A percentile compares a stretch with the other conserved stretches of the same genome.
Conservation (phyloP, 2,888 invertebrate genomes). For the Magallana nippona region DNA sequence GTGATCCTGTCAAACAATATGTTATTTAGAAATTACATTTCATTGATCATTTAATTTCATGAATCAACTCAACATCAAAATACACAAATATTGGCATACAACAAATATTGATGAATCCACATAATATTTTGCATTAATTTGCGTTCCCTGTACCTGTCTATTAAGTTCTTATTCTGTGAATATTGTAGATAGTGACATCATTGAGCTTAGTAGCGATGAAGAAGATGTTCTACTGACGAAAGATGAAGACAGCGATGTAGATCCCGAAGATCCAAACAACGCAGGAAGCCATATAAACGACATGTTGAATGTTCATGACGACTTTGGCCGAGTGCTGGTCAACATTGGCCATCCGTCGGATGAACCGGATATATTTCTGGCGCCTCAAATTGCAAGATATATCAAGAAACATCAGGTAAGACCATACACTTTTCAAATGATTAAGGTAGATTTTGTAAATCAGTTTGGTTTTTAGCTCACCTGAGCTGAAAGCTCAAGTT, state of each 20-base stretch:
- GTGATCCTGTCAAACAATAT: too few species aligned
- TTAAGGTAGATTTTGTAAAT: too few species aligned
- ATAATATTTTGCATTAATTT: too few species aligned
- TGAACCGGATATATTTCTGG: constrained; percentile 94
- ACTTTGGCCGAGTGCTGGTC: constrained; percentile 93
- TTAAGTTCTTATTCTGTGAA: too few species aligned
- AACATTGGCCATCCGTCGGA: constrained; percentile 95
- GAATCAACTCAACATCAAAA: too few species aligned
- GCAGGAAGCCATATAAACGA: constrained; percentile 95
- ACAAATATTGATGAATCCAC: too few species aligned
- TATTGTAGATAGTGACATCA: constrained; percentile 54
- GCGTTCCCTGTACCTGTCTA: too few species aligned
- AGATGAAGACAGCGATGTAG: constrained; percentile 83
- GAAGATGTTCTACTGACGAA: constrained; percentile 79
- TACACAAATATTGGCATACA: too few species aligned
- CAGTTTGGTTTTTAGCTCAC: too few species aligned
- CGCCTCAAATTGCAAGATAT: constrained; percentile 91
- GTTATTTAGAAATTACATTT: too few species aligned
- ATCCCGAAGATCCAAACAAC: constrained; percentile 94
- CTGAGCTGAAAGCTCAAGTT: too few species aligned
- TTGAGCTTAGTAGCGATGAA: constrained; percentile 68
- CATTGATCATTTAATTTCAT: too few species aligned
- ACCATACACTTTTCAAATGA: neutral
- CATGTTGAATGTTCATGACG: constrained; percentile 93
- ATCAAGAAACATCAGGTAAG: constrained; percentile 96